A percentile compares a stretch with the other conserved stretches of the same genome.
phyloP scores from a whole-genome alignment of 53 echinoderm and acorn worm species.

The Patiria pectinifera region DNA sequence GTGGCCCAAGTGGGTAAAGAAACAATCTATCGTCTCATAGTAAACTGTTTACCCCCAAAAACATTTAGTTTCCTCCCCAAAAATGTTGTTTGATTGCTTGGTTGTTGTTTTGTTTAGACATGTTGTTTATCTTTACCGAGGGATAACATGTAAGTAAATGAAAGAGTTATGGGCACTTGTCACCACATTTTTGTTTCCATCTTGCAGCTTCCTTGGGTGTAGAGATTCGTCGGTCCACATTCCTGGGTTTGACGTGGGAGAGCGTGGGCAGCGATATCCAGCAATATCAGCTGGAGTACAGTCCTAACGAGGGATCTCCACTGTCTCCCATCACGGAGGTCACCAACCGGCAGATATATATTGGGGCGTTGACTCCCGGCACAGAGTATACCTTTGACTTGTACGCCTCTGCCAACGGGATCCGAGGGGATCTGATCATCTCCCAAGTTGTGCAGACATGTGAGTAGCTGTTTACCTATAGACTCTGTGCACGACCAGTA shows the following conservation, averaged over 20 bases:
- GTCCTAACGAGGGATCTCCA: constrained; percentile 10
- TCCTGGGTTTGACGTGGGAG: background rate
- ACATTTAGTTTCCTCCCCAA: too few relatives aligned
- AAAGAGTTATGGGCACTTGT: background rate
- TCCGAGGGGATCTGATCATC: too few relatives aligned
- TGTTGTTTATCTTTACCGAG: too few relatives aligned
- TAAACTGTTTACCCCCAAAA: too few relatives aligned
- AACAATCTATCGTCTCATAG: too few relatives aligned
- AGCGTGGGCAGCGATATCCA: background rate
- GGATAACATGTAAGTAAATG: background rate
- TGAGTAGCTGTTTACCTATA: too few relatives aligned
- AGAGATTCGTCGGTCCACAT: background rate
- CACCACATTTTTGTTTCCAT: background rate
- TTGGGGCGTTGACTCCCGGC: background rate
- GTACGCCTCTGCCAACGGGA: background rate
- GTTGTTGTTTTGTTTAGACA: too few relatives aligned
- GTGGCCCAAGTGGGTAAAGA: too few relatives aligned
- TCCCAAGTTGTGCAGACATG: too few relatives aligned
- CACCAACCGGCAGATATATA: background rate
- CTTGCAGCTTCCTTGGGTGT: constrained; percentile 11
- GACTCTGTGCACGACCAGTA: too few relatives aligned
- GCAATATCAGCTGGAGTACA: background rate
- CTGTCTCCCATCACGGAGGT: background rate
- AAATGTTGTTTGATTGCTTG: too few relatives aligned
- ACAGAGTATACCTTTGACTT: constrained; percentile 21